Evolutionary conservation across 2,797 vertebrate species (phyloP), one percentile per base, ranked within the genome.

Genomic region (Onychomys leucogaster): DNA sequence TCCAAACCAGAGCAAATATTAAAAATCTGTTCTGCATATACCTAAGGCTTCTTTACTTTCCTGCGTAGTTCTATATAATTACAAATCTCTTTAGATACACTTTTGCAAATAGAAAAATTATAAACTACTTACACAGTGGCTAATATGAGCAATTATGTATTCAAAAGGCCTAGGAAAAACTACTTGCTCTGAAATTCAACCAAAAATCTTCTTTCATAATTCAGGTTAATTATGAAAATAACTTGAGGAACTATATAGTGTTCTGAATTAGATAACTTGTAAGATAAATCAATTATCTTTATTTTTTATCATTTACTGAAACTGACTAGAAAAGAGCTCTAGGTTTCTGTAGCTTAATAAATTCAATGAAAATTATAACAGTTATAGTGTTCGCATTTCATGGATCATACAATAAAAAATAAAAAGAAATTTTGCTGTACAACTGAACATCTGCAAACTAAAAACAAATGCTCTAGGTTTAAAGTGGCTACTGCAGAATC

Each of bases 341-440:
- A 49, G 49, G 14, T 57, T 84, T 87, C 14, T 90, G 17, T 93
- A n/a, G 37, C 65, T 84, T 88, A 92, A 90, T 57, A 89, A 37
- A 61, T 46, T 61, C 5, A 81, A 73, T 3, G 25, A 67, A 43
- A 83, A 61, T 27, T 93, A 37, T 23, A 91, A 46, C 4, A 75
- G 49, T 46, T 55, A 12, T 43, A 27, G 10, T 34, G 19, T 65
- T 81, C 61, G 4, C 10, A 76, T 17, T 57, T 80, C 6, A 69
- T n/a, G 86, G 63, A 73, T 73, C n/a, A 19, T 32, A 29, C 2
- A 90, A 67, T 7, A 89, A 17, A 92, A 91, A 43, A 49, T 19
- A 46, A 76, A 93, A 49, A 2, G 27, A 32, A 63, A 46, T 1
- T 43, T 41, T 80, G 7, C 21, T 88, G 0, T 37, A 43, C 55